A percentile compares a stretch with the other conserved stretches of the same genome.
These are phyloP conservation scores for Candoia aspera DNA, from an alignment of 2,113 vertebrate genomes.

Conservation along the genomic window DNA sequence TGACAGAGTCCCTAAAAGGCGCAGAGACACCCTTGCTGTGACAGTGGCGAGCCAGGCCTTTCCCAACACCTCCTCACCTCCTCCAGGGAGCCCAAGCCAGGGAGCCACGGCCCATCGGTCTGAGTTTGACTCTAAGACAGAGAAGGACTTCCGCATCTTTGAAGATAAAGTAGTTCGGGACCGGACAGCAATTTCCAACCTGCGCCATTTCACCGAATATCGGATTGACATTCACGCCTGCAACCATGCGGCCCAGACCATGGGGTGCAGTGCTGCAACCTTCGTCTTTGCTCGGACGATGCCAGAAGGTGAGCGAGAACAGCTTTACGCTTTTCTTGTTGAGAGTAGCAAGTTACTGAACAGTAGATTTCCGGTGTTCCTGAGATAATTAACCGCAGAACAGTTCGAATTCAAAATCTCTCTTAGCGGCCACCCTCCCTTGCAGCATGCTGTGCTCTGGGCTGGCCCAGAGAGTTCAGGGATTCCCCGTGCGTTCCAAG, in stretches of 20 bases:
- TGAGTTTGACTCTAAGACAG: accelerated
- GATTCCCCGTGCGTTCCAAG: too few relatives aligned
- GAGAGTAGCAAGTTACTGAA: not conserved
- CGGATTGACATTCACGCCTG: conserved; percentile 83
- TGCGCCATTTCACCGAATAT: conserved; percentile 82
- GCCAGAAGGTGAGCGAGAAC: conserved; percentile 67
- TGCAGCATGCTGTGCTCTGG: too few relatives aligned
- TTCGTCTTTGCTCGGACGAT: conserved; percentile 82
- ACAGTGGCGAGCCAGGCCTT: not conserved
- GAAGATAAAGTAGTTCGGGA: conserved; percentile 80
- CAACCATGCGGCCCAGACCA: conserved; percentile 78
- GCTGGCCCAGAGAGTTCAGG: too few relatives aligned
- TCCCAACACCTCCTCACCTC: not conserved
- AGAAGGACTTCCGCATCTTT: conserved; percentile 68
- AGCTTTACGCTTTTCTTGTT: not conserved
- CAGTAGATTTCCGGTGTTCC: not conserved
- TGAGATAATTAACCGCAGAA: not conserved
- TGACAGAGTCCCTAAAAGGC: conserved; percentile 53
- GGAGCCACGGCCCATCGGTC: accelerated
- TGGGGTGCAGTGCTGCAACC: conserved; percentile 81
- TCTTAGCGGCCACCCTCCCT: accelerated
- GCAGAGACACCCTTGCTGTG: conserved; percentile 36
- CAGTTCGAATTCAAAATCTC: not conserved
- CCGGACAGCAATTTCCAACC: conserved; percentile 67
- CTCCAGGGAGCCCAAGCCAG: accelerated